Conservation (phyloP, 1,140 invertebrate genomes). For the Lysiphlebus fabarum region DNA sequence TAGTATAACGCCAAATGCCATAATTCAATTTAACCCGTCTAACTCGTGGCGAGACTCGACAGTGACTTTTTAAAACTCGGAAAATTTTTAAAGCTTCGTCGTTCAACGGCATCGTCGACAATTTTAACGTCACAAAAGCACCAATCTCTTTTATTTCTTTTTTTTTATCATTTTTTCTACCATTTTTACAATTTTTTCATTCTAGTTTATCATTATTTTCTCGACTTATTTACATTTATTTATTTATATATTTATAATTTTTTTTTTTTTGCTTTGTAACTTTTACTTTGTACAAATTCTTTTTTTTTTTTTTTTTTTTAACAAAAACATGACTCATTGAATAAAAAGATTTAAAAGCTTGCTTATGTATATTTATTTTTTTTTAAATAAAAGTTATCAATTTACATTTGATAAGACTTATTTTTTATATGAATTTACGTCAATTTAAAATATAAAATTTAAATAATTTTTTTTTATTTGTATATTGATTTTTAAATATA, state of each 20-base stretch:
- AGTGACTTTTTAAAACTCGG: slow-evolving; percentile 21
- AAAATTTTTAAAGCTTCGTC: slow-evolving; percentile 13
- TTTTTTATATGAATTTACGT: no score
- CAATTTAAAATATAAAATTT: no score
- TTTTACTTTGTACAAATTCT: no score
- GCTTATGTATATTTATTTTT: no score
- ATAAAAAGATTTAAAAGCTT: no score
- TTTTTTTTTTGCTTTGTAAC: no score
- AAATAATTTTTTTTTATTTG: no score
- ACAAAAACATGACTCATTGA: no score
- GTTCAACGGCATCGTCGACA: slow-evolving; percentile 16
- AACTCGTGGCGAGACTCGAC: slow-evolving; percentile 11
- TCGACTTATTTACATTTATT: background rate
- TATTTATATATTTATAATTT: no score
- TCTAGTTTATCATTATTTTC: background rate
- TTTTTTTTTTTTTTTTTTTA: no score
- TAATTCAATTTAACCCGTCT: slow-evolving; percentile 21
- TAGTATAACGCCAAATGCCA: slow-evolving; percentile 17
- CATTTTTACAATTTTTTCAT: background rate
- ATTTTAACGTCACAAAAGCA: slow-evolving; percentile 6
- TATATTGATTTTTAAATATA: slow-evolving; percentile 9
- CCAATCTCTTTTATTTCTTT: background rate
- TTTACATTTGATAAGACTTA: slow-evolving; percentile 7
- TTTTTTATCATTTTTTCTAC: background rate
- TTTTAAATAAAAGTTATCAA: background rate